Conservation (phyloP, 1,140 invertebrate genomes). For the Brachionus plicatilis region DNA sequence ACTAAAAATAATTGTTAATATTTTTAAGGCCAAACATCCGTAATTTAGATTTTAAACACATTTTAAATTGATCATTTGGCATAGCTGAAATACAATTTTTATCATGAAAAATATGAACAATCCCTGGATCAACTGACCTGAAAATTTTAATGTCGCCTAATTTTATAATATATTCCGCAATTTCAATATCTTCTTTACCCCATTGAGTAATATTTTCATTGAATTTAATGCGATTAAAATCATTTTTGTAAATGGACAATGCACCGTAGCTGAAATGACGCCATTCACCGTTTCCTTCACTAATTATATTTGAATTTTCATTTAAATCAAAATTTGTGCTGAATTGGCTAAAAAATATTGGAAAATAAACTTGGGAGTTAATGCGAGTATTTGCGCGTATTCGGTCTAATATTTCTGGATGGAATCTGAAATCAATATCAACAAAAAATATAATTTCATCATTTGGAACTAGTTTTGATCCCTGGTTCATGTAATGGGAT, state of each 20-base stretch:
- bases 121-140: background rate
- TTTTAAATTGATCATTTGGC: background rate
- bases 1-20: background rate
- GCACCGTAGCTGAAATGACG: background rate
- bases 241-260: constrained; percentile 57
- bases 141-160: constrained; percentile 49
- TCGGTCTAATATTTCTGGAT: constrained; percentile 56
- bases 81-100: background rate
- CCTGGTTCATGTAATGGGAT: background rate
- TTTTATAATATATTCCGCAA: constrained; percentile 74
- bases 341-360: background rate
- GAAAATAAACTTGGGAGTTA: background rate
- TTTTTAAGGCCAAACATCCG: background rate
- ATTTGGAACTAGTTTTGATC: background rate
- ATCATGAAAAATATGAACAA: background rate
- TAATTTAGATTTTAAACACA: background rate
- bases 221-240: constrained; percentile 95
- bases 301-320: background rate
- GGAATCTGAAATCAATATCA: constrained; percentile 60
- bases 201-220: constrained; percentile 80
- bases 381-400: constrained; percentile 46
- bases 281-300: background rate
- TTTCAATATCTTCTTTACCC: constrained; percentile 59
- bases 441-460: constrained; percentile 63
- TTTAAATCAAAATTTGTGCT: background rate